Evolutionary conservation across 2,888 invertebrate species (phyloP).

Genomic region (Hemistola chrysoprasaria): DNA sequence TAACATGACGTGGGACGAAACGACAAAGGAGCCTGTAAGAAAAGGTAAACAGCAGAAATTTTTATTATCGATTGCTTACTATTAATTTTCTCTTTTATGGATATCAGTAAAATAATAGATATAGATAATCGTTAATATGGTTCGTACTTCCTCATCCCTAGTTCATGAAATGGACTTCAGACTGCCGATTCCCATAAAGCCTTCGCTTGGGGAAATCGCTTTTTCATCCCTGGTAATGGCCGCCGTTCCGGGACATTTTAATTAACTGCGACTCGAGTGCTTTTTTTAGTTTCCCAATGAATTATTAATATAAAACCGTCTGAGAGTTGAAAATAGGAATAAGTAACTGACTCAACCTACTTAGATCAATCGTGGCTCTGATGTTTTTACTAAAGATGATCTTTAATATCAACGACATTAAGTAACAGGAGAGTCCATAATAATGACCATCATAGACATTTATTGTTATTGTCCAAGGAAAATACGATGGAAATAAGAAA

Average conservation of each 20-base stretch:
- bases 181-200: conserved; percentile 71
- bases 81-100: too few species aligned
- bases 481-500: conserved; percentile 20
- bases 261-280: conserved; percentile 56
- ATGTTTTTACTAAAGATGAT: too few species aligned
- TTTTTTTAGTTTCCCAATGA: conserved; percentile 61
- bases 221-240: conserved; percentile 77
- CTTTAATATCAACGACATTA: conserved; percentile 16
- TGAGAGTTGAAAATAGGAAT: conserved; percentile 12
- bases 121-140: conserved; percentile 1
- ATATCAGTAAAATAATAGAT: too few species aligned
- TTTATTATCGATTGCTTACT: too few species aligned
- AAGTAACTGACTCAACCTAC: neutral
- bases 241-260: conserved; percentile 72
- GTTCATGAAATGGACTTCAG: conserved; percentile 60
- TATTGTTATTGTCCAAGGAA: conserved; percentile 6
- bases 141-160: conserved; percentile 32
- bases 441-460: too few species aligned
- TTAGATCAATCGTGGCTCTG: too few species aligned
- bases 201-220: conserved; percentile 71
- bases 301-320: conserved; percentile 51
- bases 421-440: conserved; percentile 19
- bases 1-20: too few species aligned
- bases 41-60: too few species aligned
- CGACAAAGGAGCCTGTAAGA: too few species aligned